Base-by-base conservation (phyloP, 2,113 vertebrate species). In the Serinus canaria region DNA sequence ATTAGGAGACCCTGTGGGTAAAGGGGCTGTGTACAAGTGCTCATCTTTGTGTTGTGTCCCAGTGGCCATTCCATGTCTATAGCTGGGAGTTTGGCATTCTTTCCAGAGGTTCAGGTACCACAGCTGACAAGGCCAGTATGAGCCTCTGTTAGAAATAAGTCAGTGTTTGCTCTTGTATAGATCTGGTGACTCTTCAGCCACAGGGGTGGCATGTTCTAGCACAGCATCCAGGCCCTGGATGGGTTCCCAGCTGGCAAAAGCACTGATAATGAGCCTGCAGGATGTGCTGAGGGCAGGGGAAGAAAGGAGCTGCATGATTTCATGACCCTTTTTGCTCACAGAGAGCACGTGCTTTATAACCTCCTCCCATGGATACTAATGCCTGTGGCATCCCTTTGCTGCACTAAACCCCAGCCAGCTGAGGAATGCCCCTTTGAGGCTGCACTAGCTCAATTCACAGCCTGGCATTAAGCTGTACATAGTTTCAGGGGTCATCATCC, bases 281-380 rank as follows among this genome's bases (percentile, higher is more conserved):
- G 77, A 80, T 84, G 64, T 89, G 52, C 47, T 5, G 30, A 47
- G 66, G 87, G 72, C 92, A 47, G 46, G 19, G 44, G 33, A 94
- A 86, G 60, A 75, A 64, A 41, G 75, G 60, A 89, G 47, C 90
- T 64, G 69, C 27, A 5, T 93, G 25, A 91, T 90, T 94, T 76
- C 47, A 53, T 90, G 89, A 50, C 75, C 21, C 37, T 46, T 85
- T 75, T 55, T 46, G 60, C n/a, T 43, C 12, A 14, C 2, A 58
- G 88, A 77, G 49, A 89, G 49, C 56, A 83, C 58, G 31, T 35
- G 17, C 63, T 69, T 90, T 68, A 47, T 77, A 81, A 58, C 68
- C 44, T 64, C 5, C 31, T 64, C 64, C 28, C 41, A 27, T n/a
- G 3, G 8, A 35, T 78, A 47, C 41, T 53, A 75, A 78, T 87